Evolutionary conservation across 2,113 vertebrate genomes (phyloP), one percentile per base, ranked within the genome.

Genomic region (Tragelaphus strepsiceros): DNA sequence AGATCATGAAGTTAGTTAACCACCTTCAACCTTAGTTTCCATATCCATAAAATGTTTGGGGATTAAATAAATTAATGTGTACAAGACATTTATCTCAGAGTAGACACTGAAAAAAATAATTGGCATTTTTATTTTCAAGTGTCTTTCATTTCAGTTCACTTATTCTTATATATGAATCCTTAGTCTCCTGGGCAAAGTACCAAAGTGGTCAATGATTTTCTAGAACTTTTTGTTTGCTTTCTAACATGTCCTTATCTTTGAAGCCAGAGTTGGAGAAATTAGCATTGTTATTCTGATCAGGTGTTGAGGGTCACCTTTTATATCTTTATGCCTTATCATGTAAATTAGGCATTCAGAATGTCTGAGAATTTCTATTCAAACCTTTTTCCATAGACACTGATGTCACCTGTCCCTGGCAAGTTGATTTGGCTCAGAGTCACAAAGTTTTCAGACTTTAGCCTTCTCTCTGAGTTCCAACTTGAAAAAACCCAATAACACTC

Each of bases 181-280:
- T 87, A 84, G 49, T 91, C 22, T 89, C 71, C 32, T 84, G 71
- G 43, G 62, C 43, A 95, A 95, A 32, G 32, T 89, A 22, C 61
- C 53, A 92, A 90, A 93, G 64, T 83, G 46, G 28, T 51, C 51
- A 90, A 43, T 93, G 32, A 74, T 93, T 95, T 85, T 83, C 61
- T 59, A 92, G 78, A 97, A 96, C 22, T 80, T 93, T 94, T 77
- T 88, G 19, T 86, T 96, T 93, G 51, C 51, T 94, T 53, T 80
- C 56, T 87, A 80, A 74, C 19, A 19, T 32, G 17, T 61, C 54
- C 28, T 96, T 89, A 80, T 85, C 90, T 84, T 96, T 95, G 53
- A 96, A 96, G 64, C 64, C 64, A 93, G 61, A 90, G 9, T 85
- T 80, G 94, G 54, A 90, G 62, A 96, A 94, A 94, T 95, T 78